Evolutionary conservation across 2,797 vertebrate genomes (phyloP).

Genomic region (Catostomus latipinnis): DNA sequence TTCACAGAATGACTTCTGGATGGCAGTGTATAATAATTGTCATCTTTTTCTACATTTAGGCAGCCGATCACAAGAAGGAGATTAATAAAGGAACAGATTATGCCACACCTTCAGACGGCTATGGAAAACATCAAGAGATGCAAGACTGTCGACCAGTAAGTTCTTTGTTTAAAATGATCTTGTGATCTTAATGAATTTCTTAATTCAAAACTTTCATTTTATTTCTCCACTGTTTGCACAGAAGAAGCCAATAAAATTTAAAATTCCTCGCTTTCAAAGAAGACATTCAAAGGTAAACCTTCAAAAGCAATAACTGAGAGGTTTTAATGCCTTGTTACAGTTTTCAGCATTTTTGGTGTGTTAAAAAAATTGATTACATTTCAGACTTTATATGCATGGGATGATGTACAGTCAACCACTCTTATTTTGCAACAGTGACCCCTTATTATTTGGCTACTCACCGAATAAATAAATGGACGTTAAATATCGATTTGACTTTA

Average conservation of each 20-base stretch:
- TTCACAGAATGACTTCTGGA: too few relatives aligned
- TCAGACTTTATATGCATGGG: not conserved
- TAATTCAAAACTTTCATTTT: not conserved
- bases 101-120: not conserved
- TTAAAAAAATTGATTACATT: too few relatives aligned
- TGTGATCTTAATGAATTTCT: not conserved
- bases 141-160: conserved; percentile 61
- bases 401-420: too few relatives aligned
- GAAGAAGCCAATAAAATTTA: conserved; percentile 48
- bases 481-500: too few relatives aligned
- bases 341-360: not conserved
- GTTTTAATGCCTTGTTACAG: not conserved
- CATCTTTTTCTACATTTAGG: conserved; percentile 15
- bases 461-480: too few relatives aligned
- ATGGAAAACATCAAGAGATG: conserved; percentile 15
- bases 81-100: not conserved
- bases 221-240: conserved; percentile 23
- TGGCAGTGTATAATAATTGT: not conserved
- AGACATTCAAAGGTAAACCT: conserved; percentile 47
- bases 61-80: not conserved
- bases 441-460: too few relatives aligned
- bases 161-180: not conserved
- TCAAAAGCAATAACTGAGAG: not conserved
- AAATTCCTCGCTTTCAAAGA: conserved; percentile 3
- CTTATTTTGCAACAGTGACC: too few relatives aligned